A percentile compares a stretch with the other conserved stretches of the same genome.
Conservation (phyloP, 2,797 vertebrate species). For the Centropyge bicolor region DNA sequence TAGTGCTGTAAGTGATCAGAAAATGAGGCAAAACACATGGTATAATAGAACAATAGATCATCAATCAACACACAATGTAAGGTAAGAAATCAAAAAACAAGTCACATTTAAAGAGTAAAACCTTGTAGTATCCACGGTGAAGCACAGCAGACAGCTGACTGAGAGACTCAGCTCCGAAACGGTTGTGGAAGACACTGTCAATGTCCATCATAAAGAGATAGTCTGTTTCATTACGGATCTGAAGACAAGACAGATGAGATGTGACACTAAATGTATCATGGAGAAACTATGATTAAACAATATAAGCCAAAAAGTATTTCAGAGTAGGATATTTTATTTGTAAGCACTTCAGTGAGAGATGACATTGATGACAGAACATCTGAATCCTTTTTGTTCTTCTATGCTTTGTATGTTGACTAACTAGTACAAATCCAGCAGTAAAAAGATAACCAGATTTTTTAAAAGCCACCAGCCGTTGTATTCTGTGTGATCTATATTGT, state of each 20-base stretch:
- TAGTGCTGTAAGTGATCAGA: not conserved
- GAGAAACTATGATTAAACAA: not conserved
- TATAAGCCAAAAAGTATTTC: not conserved
- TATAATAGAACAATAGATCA: not conserved
- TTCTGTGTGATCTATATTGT: too few species aligned
- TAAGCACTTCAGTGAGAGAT: not conserved
- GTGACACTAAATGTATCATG: too few species aligned
- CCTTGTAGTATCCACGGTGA: conserved; percentile 83
- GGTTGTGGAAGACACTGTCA: conserved; percentile 69
- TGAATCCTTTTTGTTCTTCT: not conserved
- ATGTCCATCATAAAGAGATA: conserved; percentile 79
- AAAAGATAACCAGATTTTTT: too few species aligned
- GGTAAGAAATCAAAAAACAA: not conserved
- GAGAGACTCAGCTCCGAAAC: conserved; percentile 84
- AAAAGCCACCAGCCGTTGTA: too few species aligned
- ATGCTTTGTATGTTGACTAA: not conserved
- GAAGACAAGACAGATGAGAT: conserved; percentile 18
- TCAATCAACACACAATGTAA: not conserved
- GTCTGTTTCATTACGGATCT: conserved; percentile 68
- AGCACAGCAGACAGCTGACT: conserved; percentile 81
- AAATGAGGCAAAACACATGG: not conserved
- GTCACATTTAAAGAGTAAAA: conserved; percentile 14
- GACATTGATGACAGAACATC: too few species aligned
- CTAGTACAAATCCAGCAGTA: not conserved
- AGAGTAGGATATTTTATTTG: not conserved